Evolutionary conservation across 2,797 vertebrate genomes (phyloP), one percentile per base, ranked within the genome.

Genomic region (Danio kyathit): DNA sequence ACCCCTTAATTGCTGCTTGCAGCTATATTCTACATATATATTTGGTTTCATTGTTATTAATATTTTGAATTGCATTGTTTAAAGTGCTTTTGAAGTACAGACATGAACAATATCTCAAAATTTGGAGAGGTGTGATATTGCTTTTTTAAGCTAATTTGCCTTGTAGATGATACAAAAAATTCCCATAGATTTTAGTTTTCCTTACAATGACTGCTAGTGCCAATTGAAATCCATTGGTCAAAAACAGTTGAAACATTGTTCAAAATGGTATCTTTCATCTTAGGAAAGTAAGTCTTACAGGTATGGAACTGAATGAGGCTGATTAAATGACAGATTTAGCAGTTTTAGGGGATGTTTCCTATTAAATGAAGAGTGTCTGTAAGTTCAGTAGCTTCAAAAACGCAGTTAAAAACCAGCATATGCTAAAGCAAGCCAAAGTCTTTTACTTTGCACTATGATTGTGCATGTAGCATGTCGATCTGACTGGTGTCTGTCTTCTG

Each of bases 391-490:
- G 49, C 17, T 21, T 29, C 29, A 29, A 29, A 12, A 66, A 21
- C 38, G 1, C 0, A 66, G 17, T 56, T 0, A 1, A 41, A 65
- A 14, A 76, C 48, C 17, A 7, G n/a, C 19, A 65, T 10, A 29
- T 46, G 54, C 12, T 11, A 11, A 16, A 29, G 21, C 11, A 57
- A 11, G 10, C 6, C 38, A 19, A 29, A 48, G 52, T 59, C 57
- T 29, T 16, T 79, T 70, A 43, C 48, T 51, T 52, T 48, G 12
- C 13, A 8, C 14, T 17, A 19, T 52, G 72, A 43, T 69, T 69
- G 57, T 69, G 48, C 56, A 38, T 49, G 8, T 41, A 29, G n/a
- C 16, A 0, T 64, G 29, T 76, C 46, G 14, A 81, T 41, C n/a
- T 38, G 54, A 38, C 52, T 74, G 21, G 7, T 17, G 44, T 70